Evolutionary conservation across 2,797 vertebrate species (phyloP).

Genomic region (Arctocebus calabarensis): DNA sequence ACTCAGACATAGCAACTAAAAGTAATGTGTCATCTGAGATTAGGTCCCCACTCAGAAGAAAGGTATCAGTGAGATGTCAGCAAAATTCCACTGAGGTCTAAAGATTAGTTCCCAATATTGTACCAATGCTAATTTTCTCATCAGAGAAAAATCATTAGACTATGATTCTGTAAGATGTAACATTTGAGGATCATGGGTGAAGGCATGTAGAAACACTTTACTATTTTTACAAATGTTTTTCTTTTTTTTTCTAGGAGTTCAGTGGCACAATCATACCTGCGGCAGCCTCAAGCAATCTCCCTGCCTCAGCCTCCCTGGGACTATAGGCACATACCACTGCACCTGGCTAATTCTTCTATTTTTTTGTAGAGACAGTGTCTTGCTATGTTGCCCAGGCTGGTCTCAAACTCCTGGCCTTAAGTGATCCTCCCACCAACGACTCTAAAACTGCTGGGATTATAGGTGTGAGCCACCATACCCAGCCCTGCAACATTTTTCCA

Average conservation of each 20-base stretch:
- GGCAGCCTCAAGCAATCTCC: not conserved
- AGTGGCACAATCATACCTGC: not conserved
- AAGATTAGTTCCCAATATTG: rapidly evolving
- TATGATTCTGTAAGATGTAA: not conserved
- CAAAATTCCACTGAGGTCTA: not conserved
- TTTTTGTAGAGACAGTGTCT: not conserved
- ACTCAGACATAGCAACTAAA: not conserved
- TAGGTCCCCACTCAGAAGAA: not conserved
- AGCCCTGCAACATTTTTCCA: not conserved
- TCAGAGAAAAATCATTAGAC: not conserved
- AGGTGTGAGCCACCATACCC: not conserved
- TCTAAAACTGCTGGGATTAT: not conserved
- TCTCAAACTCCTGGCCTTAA: not conserved
- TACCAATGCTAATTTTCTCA: not conserved
- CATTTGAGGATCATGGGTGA: not conserved
- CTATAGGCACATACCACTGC: no score
- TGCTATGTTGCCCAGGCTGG: not conserved
- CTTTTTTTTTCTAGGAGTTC: not conserved
- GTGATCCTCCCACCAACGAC: not conserved
- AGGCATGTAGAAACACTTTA: not conserved
- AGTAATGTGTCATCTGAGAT: not conserved
- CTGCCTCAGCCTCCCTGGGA: no score
- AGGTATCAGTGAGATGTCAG: not conserved
- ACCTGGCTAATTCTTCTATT: not conserved
- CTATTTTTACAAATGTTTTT: not conserved